These are phyloP conservation scores for Limnodromus scolopaceus DNA, from an alignment of 2,797 vertebrate species.

Conservation along the genomic window DNA sequence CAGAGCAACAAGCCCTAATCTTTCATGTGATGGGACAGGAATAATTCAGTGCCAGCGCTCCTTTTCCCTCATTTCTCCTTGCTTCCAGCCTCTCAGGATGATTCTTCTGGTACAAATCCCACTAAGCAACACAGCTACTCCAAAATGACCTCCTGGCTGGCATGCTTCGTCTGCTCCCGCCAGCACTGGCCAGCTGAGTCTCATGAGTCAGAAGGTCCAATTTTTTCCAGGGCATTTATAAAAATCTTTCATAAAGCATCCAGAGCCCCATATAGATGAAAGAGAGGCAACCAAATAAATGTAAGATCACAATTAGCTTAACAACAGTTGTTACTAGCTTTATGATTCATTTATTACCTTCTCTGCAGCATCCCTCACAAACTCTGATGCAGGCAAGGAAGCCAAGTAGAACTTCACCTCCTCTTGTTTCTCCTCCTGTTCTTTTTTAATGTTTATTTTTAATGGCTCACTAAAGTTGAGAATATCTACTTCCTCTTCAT, in stretches of 20 bases:
- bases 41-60: not conserved
- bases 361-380: constrained; percentile 88
- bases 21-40: not conserved
- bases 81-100: not conserved
- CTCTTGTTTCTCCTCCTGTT: constrained; percentile 88
- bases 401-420: constrained; percentile 91
- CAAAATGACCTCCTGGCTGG: not conserved
- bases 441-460: constrained; percentile 90
- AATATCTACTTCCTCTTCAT: constrained; percentile 90
- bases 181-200: not conserved
- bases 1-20: not conserved
- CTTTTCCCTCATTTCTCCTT: not conserved
- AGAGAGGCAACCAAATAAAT: not conserved
- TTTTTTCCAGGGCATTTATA: not conserved
- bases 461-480: constrained; percentile 82
- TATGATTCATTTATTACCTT: constrained; percentile 82
- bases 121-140: not conserved
- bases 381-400: constrained; percentile 85
- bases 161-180: not conserved
- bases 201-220: not conserved
- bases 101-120: not conserved
- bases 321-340: not conserved
- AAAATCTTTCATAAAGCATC: not conserved
- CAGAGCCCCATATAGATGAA: not conserved
- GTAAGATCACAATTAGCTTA: not conserved